Percentiles rank a stretch among this genome's conserved stretches.
Conservation (phyloP, 2,888 invertebrate species). For the Melanostoma mellinum region DNA sequence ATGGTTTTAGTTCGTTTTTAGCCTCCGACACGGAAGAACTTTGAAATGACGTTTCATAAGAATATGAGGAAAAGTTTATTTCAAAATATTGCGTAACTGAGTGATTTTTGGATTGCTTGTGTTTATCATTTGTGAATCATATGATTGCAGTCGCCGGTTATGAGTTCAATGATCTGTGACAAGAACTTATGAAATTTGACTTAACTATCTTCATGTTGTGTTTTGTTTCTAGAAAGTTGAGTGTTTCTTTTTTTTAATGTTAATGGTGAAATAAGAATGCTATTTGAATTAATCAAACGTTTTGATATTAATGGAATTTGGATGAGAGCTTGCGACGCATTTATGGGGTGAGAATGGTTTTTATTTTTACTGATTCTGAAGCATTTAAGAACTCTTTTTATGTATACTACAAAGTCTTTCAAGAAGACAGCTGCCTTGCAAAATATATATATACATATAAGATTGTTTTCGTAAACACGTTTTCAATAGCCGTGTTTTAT, state of each 20-base stretch:
- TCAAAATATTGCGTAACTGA: constrained; percentile 5
- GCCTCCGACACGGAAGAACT: constrained; percentile 45
- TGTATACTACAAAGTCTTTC: too few relatives aligned
- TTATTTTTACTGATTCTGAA: not conserved
- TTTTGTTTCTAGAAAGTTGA: not conserved
- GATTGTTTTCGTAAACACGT: too few relatives aligned
- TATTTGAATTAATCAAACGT: constrained; percentile 2
- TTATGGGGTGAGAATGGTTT: constrained; percentile 15
- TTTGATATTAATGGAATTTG: constrained; percentile 6
- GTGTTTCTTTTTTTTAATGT: constrained; percentile 1
- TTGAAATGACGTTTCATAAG: constrained; percentile 42
- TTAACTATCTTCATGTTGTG: not conserved
- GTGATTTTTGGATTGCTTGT: not conserved
- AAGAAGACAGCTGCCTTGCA: too few relatives aligned
- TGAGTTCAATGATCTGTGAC: constrained; percentile 20
- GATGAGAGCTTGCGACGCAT: constrained; percentile 4
- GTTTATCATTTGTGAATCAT: constrained; percentile 9
- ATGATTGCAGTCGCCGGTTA: not conserved
- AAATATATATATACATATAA: too few relatives aligned
- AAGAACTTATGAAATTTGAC: constrained; percentile 23
- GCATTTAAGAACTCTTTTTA: not conserved
- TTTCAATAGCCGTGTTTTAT: too few relatives aligned
- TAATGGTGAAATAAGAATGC: constrained; percentile 9
- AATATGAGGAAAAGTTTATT: constrained; percentile 13
- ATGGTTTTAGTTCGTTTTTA: constrained; percentile 17